These are phyloP conservation scores for Meda fulgida DNA, from an alignment of 2,797 vertebrate genomes.

Conservation along the genomic window DNA sequence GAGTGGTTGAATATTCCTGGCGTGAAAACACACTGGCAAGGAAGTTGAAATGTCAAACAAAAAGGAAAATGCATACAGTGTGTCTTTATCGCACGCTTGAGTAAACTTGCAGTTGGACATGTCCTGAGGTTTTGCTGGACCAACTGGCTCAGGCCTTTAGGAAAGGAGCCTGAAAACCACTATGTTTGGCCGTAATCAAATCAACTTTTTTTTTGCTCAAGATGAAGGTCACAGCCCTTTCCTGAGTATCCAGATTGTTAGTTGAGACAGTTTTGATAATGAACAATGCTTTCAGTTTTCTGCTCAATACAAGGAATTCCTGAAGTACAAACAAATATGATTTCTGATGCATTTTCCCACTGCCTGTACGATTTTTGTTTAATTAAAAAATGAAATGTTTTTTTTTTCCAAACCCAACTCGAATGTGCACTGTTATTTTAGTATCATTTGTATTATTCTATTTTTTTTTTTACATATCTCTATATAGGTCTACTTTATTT, in stretches of 20 bases:
- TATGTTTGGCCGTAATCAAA: neutral
- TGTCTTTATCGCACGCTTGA: neutral
- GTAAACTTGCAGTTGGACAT: neutral
- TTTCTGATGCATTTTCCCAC: neutral
- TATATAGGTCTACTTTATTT: neutral
- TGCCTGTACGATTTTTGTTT: neutral
- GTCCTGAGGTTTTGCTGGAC: neutral
- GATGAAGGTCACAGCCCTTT: neutral
- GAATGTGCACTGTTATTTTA: neutral
- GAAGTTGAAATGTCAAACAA: slow-evolving; percentile 4
- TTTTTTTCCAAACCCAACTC: neutral
- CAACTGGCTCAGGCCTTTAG: neutral
- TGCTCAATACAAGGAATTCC: slow-evolving; percentile 30
- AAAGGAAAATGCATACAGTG: neutral
- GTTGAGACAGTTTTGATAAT: neutral
- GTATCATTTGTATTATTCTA: neutral
- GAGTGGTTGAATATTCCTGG: neutral
- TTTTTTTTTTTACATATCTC: neutral
- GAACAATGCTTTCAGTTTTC: slow-evolving; percentile 27
- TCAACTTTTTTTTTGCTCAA: neutral
- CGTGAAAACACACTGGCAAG: neutral
- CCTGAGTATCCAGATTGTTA: neutral
- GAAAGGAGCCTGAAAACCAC: neutral
- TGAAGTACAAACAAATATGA: slow-evolving; percentile 9
- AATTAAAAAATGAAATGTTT: neutral